phyloP scores from a whole-genome alignment of 2,888 invertebrate genomes.

The Microplitis manilae region DNA sequence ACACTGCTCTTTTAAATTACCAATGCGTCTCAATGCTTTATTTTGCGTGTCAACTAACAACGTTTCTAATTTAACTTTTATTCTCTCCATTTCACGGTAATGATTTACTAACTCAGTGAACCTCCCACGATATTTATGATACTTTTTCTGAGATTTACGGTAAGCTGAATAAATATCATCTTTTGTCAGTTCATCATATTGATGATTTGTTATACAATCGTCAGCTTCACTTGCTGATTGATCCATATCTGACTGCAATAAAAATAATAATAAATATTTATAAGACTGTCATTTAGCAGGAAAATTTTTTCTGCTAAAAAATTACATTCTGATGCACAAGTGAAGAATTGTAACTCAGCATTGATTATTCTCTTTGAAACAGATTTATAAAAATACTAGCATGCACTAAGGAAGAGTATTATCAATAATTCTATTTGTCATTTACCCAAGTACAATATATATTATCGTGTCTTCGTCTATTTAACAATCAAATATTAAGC shows the following conservation, averaged over 20 bases:
- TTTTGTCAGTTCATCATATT: constrained; percentile 83
- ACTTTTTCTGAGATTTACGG: constrained; percentile 84
- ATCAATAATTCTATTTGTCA: not conserved
- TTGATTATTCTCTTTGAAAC: not conserved
- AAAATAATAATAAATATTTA: constrained; percentile 58
- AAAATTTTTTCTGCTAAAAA: constrained; percentile 18
- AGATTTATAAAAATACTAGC: not conserved
- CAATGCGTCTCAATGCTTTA: constrained; percentile 86
- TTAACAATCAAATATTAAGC: constrained; percentile 4
- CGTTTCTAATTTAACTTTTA: constrained; percentile 83
- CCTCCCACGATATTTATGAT: constrained; percentile 89
- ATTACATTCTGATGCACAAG: no score
- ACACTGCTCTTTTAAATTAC: constrained; percentile 92
- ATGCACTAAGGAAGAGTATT: not conserved
- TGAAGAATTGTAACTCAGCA: not conserved
- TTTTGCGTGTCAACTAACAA: constrained; percentile 90
- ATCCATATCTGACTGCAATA: constrained; percentile 84
- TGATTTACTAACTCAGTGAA: constrained; percentile 87
- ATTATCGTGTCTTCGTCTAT: not conserved
- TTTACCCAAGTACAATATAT: not conserved
- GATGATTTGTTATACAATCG: constrained; percentile 76
- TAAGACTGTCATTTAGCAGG: constrained; percentile 14
- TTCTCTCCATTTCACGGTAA: constrained; percentile 85
- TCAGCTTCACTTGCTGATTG: constrained; percentile 89
- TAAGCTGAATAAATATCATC: constrained; percentile 88